Percentiles rank a stretch among this genome's conserved stretches.
These are phyloP conservation scores for Scaptomyza hsui DNA, from an alignment of 1,140 invertebrate genomes.

Conservation along the genomic window DNA sequence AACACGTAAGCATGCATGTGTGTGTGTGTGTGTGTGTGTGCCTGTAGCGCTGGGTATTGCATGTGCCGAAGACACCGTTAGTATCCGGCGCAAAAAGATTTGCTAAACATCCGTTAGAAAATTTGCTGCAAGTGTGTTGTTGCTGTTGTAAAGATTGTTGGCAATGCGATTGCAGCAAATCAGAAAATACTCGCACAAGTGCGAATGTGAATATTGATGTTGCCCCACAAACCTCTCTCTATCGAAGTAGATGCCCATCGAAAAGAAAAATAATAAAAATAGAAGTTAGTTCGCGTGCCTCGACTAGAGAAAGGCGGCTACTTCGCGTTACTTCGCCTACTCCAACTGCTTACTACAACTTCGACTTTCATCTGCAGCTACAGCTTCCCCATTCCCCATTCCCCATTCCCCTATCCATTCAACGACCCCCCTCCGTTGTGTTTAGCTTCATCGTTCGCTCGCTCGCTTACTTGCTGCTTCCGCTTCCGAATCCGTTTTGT, in stretches of 20 bases:
- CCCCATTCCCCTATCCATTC: neutral
- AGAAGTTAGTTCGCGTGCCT: conserved; percentile 42
- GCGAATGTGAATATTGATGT: conserved; percentile 82
- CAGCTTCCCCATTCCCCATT: conserved; percentile 4
- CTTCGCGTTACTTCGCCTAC: conserved; percentile 73
- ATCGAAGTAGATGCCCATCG: conserved; percentile 20
- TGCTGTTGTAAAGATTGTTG: conserved; percentile 61
- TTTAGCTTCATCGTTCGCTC: conserved; percentile 24
- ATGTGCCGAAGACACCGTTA: conserved; percentile 46
- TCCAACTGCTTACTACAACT: conserved; percentile 21
- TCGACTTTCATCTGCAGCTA: conserved; percentile 13
- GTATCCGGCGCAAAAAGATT: conserved; percentile 77
- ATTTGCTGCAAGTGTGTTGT: conserved; percentile 36
- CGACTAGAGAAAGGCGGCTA: conserved; percentile 57
- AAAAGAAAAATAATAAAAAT: neutral
- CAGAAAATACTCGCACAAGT: conserved; percentile 81
- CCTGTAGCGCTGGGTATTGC: conserved; percentile 9
- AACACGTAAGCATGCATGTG: conserved; percentile 9
- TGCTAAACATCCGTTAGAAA: conserved; percentile 77
- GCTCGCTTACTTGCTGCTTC: conserved; percentile 82
- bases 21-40: conserved; percentile 25
- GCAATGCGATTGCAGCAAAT: conserved; percentile 78
- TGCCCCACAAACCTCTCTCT: neutral
- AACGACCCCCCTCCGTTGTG: neutral
- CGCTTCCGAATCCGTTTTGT: conserved; percentile 82